Base-by-base conservation (phyloP, 2,113 vertebrate species). In the Gymnogyps californianus region DNA sequence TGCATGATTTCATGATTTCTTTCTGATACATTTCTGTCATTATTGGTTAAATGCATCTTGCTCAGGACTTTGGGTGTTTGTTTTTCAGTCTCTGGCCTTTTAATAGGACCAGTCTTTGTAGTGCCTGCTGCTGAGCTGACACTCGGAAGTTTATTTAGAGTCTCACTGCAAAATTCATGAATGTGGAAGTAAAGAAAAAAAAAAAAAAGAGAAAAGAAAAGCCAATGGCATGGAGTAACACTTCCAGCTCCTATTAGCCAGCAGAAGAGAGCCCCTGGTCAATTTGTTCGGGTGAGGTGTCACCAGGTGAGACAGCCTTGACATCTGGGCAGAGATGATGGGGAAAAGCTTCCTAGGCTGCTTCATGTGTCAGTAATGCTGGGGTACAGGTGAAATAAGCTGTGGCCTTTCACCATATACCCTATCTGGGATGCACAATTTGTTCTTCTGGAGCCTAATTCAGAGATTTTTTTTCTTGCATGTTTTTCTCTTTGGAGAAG, bases 11-110 rank as follows among this genome's bases (percentile, higher is more conserved):
- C 28, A 0, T 7, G 8, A 2, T n/a, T 49, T 71, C 44, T 38
- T 19, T 10, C 15, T 2, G 15, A 4, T 3, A 1, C 9, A 0
- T 57, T 80, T 8, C 57, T 58, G 9, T 16, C 36, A 0, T 4
- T 38, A 0, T 2, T 26, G 34, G 13, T 8, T 20, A 10, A 46
- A 16, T 3, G 13, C 10, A 2, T 8, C 29, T 54, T 55, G 46
- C 62, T 84, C 57, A 11, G 25, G 32, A 6, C 6, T 55, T 14
- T 0, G 20, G 46, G 13, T 11, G 16, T 6, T 66, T 11, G 0
- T 58, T 31, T 59, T 7, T 40, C 31, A 8, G 3, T 4, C 66
- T 52, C 46, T n/a, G 55, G 34, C 29, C 61, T 42, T 83, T 25
- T 10, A 10, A 6, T 1, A 70, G 47, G 32, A 34, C 2, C 5